Evolutionary conservation across 2,113 vertebrate genomes (phyloP).

Genomic region (Turnix velox): DNA sequence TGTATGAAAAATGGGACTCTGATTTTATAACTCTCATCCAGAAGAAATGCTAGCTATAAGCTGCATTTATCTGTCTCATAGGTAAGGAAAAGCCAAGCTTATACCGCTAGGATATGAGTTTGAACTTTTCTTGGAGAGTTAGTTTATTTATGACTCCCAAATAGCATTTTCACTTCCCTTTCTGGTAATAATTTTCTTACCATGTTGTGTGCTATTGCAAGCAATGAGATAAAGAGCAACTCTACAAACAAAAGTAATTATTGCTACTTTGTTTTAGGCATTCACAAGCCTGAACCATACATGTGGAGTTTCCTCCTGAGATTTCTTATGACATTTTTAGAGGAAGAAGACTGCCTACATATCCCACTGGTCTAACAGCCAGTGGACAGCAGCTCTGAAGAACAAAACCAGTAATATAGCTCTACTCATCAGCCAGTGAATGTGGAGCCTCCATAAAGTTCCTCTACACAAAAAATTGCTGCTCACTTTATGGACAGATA

Average conservation of each 20-base stretch:
- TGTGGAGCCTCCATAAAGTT: neutral
- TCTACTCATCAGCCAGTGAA: neutral
- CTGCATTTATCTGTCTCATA: neutral
- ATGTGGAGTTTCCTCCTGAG: neutral
- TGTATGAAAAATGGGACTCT: neutral
- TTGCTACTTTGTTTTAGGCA: neutral
- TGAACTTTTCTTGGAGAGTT: neutral
- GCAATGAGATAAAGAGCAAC: neutral
- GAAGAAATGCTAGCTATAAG: neutral
- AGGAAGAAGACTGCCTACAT: neutral
- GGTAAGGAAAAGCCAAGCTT: neutral
- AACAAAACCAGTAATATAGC: neutral
- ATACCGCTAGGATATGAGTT: neutral
- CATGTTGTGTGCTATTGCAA: neutral
- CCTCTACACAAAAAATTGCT: neutral
- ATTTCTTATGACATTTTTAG: neutral
- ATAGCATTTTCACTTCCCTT: neutral
- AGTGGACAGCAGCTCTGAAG: neutral
- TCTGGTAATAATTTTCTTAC: neutral
- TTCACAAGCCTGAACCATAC: neutral
- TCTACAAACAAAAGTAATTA: neutral
- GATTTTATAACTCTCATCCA: neutral
- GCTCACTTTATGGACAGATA: neutral
- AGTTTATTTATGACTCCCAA: neutral
- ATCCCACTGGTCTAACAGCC: neutral